Evolutionary conservation across 2,113 vertebrate genomes (phyloP), one percentile per base, ranked within the genome.

Genomic region (Rhinichthys klamathensis): DNA sequence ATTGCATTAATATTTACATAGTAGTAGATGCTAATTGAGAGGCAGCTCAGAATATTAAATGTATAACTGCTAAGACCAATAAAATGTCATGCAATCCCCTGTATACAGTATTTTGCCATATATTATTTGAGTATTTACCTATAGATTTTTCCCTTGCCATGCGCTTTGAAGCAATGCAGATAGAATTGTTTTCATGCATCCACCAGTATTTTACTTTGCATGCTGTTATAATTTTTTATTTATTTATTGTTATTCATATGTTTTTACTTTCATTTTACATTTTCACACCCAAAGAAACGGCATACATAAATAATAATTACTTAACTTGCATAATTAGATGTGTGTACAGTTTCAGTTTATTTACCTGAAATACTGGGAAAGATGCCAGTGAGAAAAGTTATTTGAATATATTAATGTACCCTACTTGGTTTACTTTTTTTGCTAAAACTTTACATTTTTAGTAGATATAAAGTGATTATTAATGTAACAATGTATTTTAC

Each of bases 91-190:
- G 41, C 16, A 30, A 65, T 41, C 32, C 46, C 27, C 35, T 60
- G 32, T n/a, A 60, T 38, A 25, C 21, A 60, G 11, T 41, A 60
- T 60, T 44, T 74, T 58, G 13, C 13, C 32, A 60, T 38, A 54
- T 38, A 38, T 61, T 12, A 49, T 69, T 61, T 54, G 18, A 60
- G 12, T 25, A 60, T 56, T 23, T 8, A 18, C 11, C 63, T 32
- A 21, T 12, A 58, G 41, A 46, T 61, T 74, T 83, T 70, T 9
- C 13, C 4, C 91, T 92, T 84, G 89, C 92, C 92, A 88, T 93
- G 92, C 91, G 88, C 91, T 93, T 92, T 90, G 90, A 92, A 91
- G 92, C 93, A 93, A 94, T 93, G 94, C 92, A 94, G 93, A 92
- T 92, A 32, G 73, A 73, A 51, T 30, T 76, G 46, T 46, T 83